Evolutionary conservation across 1,140 invertebrate species (phyloP), one percentile per base, ranked within the genome.

Genomic region (Scaptomyza pallida): DNA sequence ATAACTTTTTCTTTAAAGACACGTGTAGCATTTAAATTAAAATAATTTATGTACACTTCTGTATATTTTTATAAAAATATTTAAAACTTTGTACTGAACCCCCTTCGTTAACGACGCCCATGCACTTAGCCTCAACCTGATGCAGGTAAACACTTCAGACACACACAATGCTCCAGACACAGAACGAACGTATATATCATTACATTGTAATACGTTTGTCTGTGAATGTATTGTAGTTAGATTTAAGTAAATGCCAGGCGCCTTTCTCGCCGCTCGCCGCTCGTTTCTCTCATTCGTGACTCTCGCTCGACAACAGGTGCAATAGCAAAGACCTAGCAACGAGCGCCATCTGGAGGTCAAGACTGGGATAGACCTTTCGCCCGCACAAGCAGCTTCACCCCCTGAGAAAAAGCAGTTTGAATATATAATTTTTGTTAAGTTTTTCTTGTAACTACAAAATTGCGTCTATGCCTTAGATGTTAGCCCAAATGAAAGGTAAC

Each of bases 401-500:
- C 21, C 13, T 21, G 15, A n/a, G 26, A 35, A 26, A 15, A 67
- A 33, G 48, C 16, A 51, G 71, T 63, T 64, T 51, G 51, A 69
- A 40, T 55, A 62, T 74, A 62, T 78, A 82, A 81, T 82, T 77
- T 70, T 82, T 81, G 60, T 60, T 57, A 15, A 56, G 37, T 37
- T 82, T 76, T 81, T 82, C 74, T 78, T 82, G 74, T 78, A 79
- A 83, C 43, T 44, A 47, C 23, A 37, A 74, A 74, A 35, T 2
- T 1, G 33, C 19, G 57, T 73, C 61, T 57, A 57, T 62, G 26
- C n/a, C n/a, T n/a, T 52, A 61, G 54, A 35, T 40, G 40, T 41
- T 70, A 60, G 64, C 78, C 78, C 76, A 78, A 82, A 82, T 77
- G 78, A 82, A 82, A 82, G 78, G 78, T 48, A 82, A 82, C 78